Conservation (phyloP, 2,113 vertebrate species). For the Platysteira castanea region DNA sequence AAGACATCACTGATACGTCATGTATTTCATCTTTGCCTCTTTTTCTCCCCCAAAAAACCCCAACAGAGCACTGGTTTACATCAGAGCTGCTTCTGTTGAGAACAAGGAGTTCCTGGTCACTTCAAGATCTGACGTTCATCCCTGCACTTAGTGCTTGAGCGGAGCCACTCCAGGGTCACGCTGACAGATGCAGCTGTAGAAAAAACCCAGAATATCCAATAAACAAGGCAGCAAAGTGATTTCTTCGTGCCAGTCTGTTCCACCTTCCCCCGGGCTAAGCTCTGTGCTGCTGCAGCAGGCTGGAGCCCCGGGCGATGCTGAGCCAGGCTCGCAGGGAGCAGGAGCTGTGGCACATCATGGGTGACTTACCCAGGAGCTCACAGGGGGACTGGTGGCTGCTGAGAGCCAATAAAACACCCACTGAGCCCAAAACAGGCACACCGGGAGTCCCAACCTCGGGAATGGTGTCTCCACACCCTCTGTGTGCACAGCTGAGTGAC, state of each 20-base stretch:
- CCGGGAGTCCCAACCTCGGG: fast-evolving
- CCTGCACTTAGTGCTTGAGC: background rate
- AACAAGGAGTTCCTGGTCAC: background rate
- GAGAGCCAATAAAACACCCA: background rate
- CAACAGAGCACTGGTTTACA: background rate
- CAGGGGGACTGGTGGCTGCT: background rate
- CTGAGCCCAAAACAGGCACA: background rate
- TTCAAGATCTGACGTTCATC: background rate
- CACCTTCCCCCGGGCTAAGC: background rate
- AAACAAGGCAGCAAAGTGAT: background rate
- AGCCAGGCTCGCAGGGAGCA: background rate
- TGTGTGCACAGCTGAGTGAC: background rate
- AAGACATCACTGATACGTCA: background rate
- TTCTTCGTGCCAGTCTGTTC: fast-evolving
- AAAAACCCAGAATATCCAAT: background rate
- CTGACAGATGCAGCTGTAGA: background rate
- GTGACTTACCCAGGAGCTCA: background rate
- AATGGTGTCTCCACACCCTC: background rate
- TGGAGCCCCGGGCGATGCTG: background rate
- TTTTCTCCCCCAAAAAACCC: fast-evolving
- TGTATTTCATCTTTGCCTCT: background rate
- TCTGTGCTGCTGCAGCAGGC: background rate
- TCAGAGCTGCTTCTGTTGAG: background rate
- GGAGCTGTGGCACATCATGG: background rate
- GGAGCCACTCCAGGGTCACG: fast-evolving